phyloP scores from a whole-genome alignment of 1,140 invertebrate genomes.

The Drosophila punjabiensis region DNA sequence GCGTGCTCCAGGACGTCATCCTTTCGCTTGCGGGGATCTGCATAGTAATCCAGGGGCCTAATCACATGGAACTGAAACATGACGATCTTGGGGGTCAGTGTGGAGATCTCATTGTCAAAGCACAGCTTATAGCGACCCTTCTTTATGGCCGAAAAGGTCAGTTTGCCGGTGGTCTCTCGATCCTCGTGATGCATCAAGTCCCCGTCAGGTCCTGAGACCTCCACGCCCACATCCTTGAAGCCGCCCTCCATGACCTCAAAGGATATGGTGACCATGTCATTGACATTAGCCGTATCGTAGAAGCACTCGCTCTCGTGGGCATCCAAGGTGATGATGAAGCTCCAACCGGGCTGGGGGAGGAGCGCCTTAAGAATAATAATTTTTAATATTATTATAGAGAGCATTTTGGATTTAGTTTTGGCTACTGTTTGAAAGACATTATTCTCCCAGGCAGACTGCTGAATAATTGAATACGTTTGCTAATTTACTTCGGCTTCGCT shows the following conservation, averaged over 20 bases:
- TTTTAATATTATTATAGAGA: conserved; percentile 13
- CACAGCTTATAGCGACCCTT: conserved; percentile 49
- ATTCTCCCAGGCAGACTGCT: conserved; percentile 26
- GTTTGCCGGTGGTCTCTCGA: conserved; percentile 46
- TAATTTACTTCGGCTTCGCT: conserved; percentile 52
- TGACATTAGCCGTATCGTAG: conserved; percentile 34
- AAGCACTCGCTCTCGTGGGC: conserved; percentile 66
- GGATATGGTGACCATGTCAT: conserved; percentile 53
- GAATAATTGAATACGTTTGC: conserved; percentile 69
- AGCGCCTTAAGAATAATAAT: conserved; percentile 4
- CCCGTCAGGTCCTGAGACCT: conserved; percentile 32
- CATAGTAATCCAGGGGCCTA: conserved; percentile 30
- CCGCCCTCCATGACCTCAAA: conserved; percentile 77
- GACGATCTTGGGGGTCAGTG: conserved; percentile 63
- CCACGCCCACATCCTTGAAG: conserved; percentile 62
- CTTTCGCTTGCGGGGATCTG: conserved; percentile 17
- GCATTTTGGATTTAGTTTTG: conserved; percentile 29
- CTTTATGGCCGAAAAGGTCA: conserved; percentile 52
- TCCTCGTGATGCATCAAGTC: conserved; percentile 23
- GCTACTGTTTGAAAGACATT: conserved; percentile 10
- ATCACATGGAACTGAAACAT: conserved; percentile 67
- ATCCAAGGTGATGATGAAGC: conserved; percentile 63
- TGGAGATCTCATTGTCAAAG: conserved; percentile 66
- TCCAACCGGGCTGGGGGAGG: not conserved
- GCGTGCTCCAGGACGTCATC: conserved; percentile 61